These are phyloP conservation scores for Rynchops niger DNA, from an alignment of 2,113 vertebrate genomes.

Conservation along the genomic window DNA sequence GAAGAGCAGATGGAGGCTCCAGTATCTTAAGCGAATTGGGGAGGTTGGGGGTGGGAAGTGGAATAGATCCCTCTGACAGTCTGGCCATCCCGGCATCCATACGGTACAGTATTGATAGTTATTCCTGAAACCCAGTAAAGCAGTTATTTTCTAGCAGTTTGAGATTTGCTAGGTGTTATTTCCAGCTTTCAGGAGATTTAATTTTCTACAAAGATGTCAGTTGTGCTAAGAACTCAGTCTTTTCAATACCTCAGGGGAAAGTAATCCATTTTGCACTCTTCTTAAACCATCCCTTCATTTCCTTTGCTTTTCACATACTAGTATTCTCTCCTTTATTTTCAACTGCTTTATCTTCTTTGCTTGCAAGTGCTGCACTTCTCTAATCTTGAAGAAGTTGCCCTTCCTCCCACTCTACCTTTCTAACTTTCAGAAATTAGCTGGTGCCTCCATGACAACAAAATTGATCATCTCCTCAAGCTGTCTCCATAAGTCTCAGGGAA, in stretches of 20 bases:
- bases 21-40: not conserved
- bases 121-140: not conserved
- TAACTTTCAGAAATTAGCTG: not conserved
- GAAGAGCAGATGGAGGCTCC: not conserved
- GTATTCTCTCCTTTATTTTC: not conserved
- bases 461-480: not conserved
- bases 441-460: not conserved
- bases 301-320: not conserved
- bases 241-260: not conserved
- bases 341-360: not conserved
- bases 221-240: not conserved
- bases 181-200: not conserved
- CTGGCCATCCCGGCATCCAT: rapidly evolving
- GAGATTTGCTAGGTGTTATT: not conserved
- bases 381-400: not conserved
- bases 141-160: not conserved
- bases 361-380: not conserved
- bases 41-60: not conserved
- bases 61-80: not conserved
- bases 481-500: not conserved
- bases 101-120: not conserved
- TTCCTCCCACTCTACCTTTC: not conserved
- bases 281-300: not conserved
- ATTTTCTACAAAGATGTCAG: not conserved
- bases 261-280: not conserved